Base-by-base conservation (phyloP, 2,113 vertebrate genomes). In the Campylomormyrus numenius region DNA sequence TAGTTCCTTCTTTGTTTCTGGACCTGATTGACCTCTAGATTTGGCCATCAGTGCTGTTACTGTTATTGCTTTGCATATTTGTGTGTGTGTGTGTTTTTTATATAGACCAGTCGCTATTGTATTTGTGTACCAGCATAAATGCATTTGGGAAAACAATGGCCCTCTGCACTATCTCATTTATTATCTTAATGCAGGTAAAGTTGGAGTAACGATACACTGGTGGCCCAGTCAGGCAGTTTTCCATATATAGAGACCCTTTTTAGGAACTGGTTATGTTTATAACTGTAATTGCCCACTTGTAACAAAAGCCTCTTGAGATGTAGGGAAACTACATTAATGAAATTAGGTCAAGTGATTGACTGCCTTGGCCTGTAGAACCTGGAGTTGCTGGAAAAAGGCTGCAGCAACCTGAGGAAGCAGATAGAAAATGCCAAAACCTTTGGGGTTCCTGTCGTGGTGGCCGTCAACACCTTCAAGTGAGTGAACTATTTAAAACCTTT, bases 381-480 rank as follows among this genome's bases (percentile, higher is more conserved):
- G 21, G 96, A 96, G 0, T 95, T 99, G 91, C 92, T 99, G 93
- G 96, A 96, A 92, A 97, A 96, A n/a, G 98, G 98, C 89, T 99
- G 98, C 92, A 96, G 96, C 93, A 99, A 99, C 94, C 95, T 99
- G 89, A 96, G 90, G 91, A 99, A 99, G 92, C 98, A 99, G 94
- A 98, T 99, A 35, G 96, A 99, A 94, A 99, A 99, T 1, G 98
- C 98, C 45, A 95, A 58, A 86, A 89, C 96, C 88, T 99, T 99
- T 87, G 98, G 98, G 1, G 96, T 99, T 15, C 97, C 98, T 0
- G 98, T 99, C 50, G 97, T 99, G 0, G 98, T 99, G 83, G 98
- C 98, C 1, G 97, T 99, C 84, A 99, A 99, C 74, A 97, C 93
- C 90, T 99, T 99, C 95, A 98, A 97, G 98, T 99, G 94, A 97